phyloP scores from a whole-genome alignment of 2,113 vertebrate species.

The Fukomys damarensis region DNA sequence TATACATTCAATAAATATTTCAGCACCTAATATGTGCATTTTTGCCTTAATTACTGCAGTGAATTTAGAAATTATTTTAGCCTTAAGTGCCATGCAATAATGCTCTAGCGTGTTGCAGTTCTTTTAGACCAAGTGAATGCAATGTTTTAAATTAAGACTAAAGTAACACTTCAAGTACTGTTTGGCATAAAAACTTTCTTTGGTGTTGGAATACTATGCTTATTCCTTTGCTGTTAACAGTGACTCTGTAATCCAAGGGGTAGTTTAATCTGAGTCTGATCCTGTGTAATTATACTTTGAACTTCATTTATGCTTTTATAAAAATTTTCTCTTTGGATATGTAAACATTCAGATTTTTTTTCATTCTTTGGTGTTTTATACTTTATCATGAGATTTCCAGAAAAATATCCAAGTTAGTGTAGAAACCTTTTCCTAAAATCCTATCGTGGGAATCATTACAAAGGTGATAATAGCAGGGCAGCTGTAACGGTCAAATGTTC shows the following conservation, averaged over 20 bases:
- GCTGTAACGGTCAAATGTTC: background rate
- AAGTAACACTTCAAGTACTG: constrained; percentile 34
- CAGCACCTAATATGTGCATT: background rate
- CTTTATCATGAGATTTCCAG: background rate
- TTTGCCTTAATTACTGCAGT: background rate
- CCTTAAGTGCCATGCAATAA: background rate
- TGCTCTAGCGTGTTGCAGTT: background rate
- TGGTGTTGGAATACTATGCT: background rate
- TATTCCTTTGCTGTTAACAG: constrained; percentile 10
- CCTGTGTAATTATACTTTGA: background rate
- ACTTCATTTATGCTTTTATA: constrained; percentile 26
- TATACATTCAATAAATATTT: constrained; percentile 1
- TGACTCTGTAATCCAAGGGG: background rate
- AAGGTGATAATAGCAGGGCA: background rate
- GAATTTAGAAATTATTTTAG: background rate
- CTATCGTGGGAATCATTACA: background rate
- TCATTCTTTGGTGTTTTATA: background rate
- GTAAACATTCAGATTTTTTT: constrained; percentile 22
- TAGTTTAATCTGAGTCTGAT: background rate
- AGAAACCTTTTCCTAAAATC: background rate
- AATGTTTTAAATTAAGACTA: constrained; percentile 48
- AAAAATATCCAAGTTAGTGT: constrained; percentile 10
- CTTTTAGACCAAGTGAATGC: background rate
- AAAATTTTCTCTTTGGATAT: background rate
- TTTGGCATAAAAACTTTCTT: background rate